phyloP scores from a whole-genome alignment of 2,888 invertebrate genomes.

The Cynaeus angustus region DNA sequence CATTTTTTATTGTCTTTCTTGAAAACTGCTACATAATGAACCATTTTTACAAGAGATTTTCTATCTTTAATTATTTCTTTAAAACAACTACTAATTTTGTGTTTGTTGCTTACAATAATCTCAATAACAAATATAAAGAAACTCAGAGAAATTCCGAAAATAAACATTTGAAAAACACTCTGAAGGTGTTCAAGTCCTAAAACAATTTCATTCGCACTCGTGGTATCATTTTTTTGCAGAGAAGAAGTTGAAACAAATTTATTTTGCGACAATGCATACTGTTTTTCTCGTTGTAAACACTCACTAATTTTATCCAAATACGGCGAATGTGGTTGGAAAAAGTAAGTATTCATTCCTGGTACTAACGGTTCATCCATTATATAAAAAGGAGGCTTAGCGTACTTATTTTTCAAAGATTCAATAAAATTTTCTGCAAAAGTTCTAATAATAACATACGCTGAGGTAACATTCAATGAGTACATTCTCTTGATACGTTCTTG shows the following conservation, averaged over 20 bases:
- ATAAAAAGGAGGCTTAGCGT: slow-evolving; percentile 17
- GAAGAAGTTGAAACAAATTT: neutral
- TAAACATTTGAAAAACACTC: slow-evolving; percentile 4
- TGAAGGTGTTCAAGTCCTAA: slow-evolving; percentile 11
- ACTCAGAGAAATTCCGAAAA: neutral
- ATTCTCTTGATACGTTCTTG: slow-evolving; percentile 1
- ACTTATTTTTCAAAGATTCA: slow-evolving; percentile 12
- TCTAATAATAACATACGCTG: slow-evolving; percentile 9
- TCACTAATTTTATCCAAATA: slow-evolving; percentile 31
- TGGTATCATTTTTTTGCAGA: neutral
- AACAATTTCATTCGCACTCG: neutral
- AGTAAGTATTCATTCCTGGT: slow-evolving; percentile 8
- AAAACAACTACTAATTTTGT: too few species aligned
- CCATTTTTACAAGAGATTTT: too few species aligned
- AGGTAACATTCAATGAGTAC: slow-evolving; percentile 3
- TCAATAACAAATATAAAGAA: neutral
- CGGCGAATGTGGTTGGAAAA: slow-evolving; percentile 33
- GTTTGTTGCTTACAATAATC: slow-evolving; percentile 3
- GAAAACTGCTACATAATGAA: too few species aligned
- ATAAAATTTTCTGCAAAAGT: slow-evolving; percentile 11
- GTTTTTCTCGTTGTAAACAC: slow-evolving; percentile 3
- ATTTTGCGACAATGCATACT: neutral
- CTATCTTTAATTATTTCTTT: too few species aligned
- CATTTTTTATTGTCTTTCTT: too few species aligned
- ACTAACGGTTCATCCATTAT: slow-evolving; percentile 18